These are phyloP conservation scores for Diorhabda elongata DNA, from an alignment of 1,140 invertebrate genomes.

Conservation along the genomic window DNA sequence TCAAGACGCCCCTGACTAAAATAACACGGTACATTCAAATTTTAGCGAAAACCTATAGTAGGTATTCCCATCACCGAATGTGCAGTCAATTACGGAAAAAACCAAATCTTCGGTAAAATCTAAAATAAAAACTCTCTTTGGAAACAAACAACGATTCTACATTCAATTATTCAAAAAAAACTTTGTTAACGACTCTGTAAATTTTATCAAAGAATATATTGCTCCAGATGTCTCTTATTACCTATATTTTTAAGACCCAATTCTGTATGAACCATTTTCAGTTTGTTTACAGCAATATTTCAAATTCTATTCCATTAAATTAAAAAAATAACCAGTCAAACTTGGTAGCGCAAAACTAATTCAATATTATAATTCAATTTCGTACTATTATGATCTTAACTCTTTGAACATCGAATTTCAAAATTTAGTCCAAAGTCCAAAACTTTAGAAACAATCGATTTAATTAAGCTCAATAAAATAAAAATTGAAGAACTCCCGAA, in stretches of 20 bases:
- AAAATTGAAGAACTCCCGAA: background rate
- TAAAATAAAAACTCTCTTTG: background rate
- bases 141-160: no score
- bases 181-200: background rate
- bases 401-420: no score
- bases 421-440: no score
- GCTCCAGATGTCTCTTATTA: slow-evolving; percentile 14
- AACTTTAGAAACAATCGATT: no score
- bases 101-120: background rate
- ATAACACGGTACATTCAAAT: background rate
- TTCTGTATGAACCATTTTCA: no score
- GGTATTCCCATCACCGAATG: background rate
- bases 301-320: slow-evolving; percentile 5
- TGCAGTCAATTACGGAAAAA: background rate
- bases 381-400: no score
- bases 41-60: background rate
- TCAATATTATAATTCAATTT: no score
- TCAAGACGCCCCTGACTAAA: background rate
- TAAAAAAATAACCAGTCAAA: slow-evolving; percentile 11
- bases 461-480: background rate
- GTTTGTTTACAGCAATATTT: no score
- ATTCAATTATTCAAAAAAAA: background rate
- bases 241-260: slow-evolving; percentile 18
- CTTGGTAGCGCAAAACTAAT: background rate
- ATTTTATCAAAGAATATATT: slow-evolving; percentile 12